Conservation (phyloP, 2,113 vertebrate genomes). For the Phyllostomus hastatus region DNA sequence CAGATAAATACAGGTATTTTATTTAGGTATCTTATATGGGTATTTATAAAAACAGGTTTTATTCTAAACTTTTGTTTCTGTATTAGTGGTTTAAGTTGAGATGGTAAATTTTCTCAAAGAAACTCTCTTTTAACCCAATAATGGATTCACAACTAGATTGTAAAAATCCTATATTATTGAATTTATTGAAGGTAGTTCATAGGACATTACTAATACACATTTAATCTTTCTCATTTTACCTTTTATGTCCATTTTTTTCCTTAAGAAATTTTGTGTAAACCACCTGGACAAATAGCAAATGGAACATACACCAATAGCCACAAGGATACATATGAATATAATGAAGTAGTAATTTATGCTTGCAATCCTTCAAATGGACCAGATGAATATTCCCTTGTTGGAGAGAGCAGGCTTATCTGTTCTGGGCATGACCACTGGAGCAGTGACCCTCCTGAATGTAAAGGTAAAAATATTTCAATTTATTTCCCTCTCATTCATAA, state of each 20-base stretch:
- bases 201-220: background rate
- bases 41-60: background rate
- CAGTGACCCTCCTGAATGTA: slow-evolving; percentile 63
- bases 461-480: slow-evolving; percentile 68
- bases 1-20: background rate
- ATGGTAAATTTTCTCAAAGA: background rate
- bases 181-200: background rate
- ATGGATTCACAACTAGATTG: background rate
- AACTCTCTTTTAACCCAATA: background rate
- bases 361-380: slow-evolving; percentile 36
- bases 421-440: slow-evolving; percentile 59
- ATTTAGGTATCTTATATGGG: background rate
- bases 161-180: background rate
- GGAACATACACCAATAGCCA: background rate
- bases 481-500: background rate
- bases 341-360: slow-evolving; percentile 55
- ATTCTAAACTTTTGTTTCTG: background rate
- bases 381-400: slow-evolving; percentile 67
- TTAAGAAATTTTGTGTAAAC: slow-evolving; percentile 64
- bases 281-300: slow-evolving; percentile 65
- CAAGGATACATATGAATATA: slow-evolving; percentile 1
- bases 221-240: background rate
- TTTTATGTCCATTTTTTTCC: background rate
- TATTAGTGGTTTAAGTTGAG: background rate
- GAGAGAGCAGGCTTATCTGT: slow-evolving; percentile 35